These are phyloP conservation scores for Pseudopleuronectes americanus DNA, from an alignment of 2,797 vertebrate genomes.

Conservation along the genomic window DNA sequence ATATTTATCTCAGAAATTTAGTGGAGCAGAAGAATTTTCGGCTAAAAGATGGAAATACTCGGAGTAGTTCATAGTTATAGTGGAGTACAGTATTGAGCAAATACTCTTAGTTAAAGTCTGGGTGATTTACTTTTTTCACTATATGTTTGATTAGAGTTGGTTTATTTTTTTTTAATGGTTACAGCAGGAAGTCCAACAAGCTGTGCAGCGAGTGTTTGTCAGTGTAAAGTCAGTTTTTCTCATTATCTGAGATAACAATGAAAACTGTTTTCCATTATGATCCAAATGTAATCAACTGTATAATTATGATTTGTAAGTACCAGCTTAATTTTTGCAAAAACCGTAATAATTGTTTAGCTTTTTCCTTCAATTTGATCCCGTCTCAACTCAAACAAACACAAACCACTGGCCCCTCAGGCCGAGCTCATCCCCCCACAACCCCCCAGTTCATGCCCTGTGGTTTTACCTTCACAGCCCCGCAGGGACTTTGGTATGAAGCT, in stretches of 20 bases:
- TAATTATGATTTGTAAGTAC: constrained; percentile 23
- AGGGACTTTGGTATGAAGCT: constrained; percentile 66
- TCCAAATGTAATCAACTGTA: constrained; percentile 16
- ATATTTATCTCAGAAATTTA: neutral
- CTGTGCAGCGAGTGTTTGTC: no score
- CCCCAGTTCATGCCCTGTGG: constrained; percentile 44
- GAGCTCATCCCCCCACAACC: constrained; percentile 11
- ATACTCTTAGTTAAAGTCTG: neutral
- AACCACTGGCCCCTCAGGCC: constrained; percentile 11
- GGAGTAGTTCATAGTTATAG: no score
- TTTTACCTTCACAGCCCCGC: constrained; percentile 74
- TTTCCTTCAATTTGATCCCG: no score
- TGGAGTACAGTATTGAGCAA: neutral
- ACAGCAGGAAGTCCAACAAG: neutral
- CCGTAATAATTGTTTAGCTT: no score
- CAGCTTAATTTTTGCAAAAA: constrained; percentile 6
- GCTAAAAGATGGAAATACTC: no score
- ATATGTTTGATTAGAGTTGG: neutral
- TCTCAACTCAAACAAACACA: constrained; percentile 39
- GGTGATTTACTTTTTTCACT: neutral
- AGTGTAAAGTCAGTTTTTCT: constrained; percentile 7
- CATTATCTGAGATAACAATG: constrained; percentile 20
- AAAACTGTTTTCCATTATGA: constrained; percentile 7
- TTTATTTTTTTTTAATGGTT: neutral
- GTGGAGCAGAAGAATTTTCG: neutral